Conservation (phyloP, 2,888 invertebrate genomes). For the Pocota personata region DNA sequence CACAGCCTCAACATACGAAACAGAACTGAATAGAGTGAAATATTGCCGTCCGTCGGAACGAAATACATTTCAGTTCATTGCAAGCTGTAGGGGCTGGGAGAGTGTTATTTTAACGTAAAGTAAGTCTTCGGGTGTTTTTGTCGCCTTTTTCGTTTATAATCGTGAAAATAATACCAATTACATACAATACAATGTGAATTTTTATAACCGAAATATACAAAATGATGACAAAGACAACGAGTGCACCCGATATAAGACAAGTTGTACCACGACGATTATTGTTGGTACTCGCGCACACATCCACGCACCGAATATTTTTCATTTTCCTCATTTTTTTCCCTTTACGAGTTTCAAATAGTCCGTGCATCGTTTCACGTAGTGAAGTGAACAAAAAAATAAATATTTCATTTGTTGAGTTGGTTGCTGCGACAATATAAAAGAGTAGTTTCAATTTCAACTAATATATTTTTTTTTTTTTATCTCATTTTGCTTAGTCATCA, state of each 20-base stretch:
- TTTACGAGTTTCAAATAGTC: conserved; percentile 42
- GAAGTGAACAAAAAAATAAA: conserved; percentile 34
- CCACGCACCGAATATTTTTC: conserved; percentile 23
- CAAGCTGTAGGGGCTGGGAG: conserved; percentile 37
- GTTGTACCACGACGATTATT: conserved; percentile 7
- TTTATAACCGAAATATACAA: not conserved
- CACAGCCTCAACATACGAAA: too few species aligned
- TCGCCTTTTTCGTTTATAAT: conserved; percentile 13
- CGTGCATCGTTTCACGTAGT: conserved; percentile 44
- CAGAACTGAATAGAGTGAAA: too few species aligned
- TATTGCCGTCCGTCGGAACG: too few species aligned
- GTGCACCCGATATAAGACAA: conserved; percentile 13
- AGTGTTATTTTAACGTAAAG: not conserved
- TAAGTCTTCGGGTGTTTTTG: not conserved
- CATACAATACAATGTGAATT: conserved; percentile 8
- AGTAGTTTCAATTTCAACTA: conserved; percentile 24
- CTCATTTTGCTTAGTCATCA: not conserved
- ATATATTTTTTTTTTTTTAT: conserved; percentile 19
- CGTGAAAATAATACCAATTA: conserved; percentile 6
- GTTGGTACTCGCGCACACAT: conserved; percentile 19
- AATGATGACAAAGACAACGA: conserved; percentile 43
- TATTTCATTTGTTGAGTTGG: conserved; percentile 9
- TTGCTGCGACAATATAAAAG: conserved; percentile 32
- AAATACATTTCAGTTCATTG: conserved; percentile 62
- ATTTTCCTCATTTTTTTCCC: conserved; percentile 13